phyloP scores from a whole-genome alignment of 2,113 vertebrate species.

The Electrona antarctica region DNA sequence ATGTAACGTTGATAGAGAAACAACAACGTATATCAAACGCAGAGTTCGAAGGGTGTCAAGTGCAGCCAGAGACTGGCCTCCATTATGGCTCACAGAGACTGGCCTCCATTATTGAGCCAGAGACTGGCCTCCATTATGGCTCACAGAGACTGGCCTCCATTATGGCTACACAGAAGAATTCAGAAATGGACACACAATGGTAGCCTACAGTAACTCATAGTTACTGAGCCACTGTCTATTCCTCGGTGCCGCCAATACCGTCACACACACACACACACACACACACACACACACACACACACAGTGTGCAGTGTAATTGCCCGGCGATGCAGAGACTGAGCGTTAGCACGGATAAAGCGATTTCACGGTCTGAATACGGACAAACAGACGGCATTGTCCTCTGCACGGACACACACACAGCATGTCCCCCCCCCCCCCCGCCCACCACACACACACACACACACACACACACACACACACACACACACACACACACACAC shows the following conservation, averaged over 20 bases:
- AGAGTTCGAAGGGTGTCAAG: neutral
- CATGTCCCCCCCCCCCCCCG: neutral
- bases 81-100: no score
- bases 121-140: no score
- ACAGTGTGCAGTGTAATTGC: constrained; percentile 36
- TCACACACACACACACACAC: no score
- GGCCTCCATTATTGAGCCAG: constrained; percentile 17
- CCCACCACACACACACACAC: constrained; percentile 17
- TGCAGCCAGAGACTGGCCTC: no score
- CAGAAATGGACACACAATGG: constrained; percentile 47
- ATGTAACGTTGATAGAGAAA: constrained; percentile 2
- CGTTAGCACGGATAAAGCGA: constrained; percentile 75
- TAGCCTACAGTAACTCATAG: constrained; percentile 57
- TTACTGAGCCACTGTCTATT: constrained; percentile 48
- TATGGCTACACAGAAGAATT: constrained; percentile 32
- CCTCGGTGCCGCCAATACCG: constrained; percentile 4
- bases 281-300: constrained; percentile 13
- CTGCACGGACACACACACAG: constrained; percentile 43
- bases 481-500: constrained; percentile 31
- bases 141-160: constrained; percentile 28
- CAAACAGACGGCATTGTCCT: constrained; percentile 76
- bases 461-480: constrained; percentile 28
- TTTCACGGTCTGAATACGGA: constrained; percentile 80
- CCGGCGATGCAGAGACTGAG: constrained; percentile 67
- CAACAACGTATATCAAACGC: no score